phyloP scores from a whole-genome alignment of 2,113 vertebrate genomes.

The Thymallus thymallus region DNA sequence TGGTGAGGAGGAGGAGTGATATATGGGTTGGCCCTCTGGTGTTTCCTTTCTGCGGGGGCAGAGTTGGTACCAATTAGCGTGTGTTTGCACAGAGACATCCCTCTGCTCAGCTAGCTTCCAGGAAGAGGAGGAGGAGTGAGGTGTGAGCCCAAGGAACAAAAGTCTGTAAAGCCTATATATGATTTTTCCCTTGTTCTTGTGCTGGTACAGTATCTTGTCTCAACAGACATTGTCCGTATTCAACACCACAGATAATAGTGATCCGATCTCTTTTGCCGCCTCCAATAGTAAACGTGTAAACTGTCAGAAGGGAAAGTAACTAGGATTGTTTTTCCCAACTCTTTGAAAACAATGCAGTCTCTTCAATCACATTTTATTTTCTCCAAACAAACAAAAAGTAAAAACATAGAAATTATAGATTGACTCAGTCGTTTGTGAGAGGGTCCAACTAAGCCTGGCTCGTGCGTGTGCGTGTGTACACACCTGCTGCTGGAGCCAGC shows the following conservation, averaged over 20 bases:
- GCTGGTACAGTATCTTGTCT: too few species aligned
- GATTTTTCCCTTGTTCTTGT: too few species aligned
- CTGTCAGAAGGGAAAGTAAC: neutral
- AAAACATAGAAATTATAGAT: constrained; percentile 64
- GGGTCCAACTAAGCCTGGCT: constrained; percentile 51
- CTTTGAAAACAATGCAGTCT: constrained; percentile 7
- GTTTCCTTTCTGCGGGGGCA: neutral
- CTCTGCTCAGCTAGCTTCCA: neutral
- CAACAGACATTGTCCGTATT: too few species aligned
- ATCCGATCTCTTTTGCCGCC: neutral
- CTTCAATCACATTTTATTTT: constrained; percentile 24
- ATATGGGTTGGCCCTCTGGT: neutral
- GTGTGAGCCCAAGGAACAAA: neutral
- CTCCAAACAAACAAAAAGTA: constrained; percentile 51
- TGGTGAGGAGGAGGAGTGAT: neutral
- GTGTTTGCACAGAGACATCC: neutral
- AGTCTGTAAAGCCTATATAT: too few species aligned
- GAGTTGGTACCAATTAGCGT: neutral
- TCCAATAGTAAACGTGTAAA: neutral
- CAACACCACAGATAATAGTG: too few species aligned
- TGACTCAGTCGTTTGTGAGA: constrained; percentile 57
- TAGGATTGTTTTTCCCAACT: neutral
- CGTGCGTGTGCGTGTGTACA: constrained; percentile 24
- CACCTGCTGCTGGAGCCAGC: constrained; percentile 42
- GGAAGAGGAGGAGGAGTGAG: neutral